Evolutionary conservation across 2,797 vertebrate species (phyloP).

Genomic region (Leontocebus nigricollis): DNA sequence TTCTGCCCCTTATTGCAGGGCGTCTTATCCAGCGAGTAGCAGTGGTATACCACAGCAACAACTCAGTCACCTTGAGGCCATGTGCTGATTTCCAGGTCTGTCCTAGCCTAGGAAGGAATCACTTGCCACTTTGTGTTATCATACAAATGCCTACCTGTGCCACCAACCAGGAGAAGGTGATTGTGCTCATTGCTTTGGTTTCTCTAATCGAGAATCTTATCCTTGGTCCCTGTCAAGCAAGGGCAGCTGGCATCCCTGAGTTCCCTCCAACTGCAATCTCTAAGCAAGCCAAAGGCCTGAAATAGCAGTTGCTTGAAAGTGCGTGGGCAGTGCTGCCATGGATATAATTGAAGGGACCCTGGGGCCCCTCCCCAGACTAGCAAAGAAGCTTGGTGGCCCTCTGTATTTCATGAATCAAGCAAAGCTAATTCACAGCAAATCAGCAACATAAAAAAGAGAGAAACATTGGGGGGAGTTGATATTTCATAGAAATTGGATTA

Average conservation of each 20-base stretch:
- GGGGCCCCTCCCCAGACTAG: background rate
- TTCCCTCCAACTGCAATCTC: background rate
- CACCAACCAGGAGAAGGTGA: constrained; percentile 5
- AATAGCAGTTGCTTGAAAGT: background rate
- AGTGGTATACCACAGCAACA: background rate
- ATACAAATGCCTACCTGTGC: background rate
- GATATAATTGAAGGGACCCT: background rate
- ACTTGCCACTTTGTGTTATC: background rate
- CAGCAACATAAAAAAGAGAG: background rate
- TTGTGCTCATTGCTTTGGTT: background rate
- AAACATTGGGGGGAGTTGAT: background rate
- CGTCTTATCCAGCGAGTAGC: background rate
- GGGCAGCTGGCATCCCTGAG: background rate
- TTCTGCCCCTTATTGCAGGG: background rate
- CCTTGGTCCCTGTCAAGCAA: background rate
- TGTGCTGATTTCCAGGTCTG: background rate
- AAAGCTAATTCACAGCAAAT: constrained; percentile 30
- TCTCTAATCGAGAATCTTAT: background rate
- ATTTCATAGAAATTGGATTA: background rate
- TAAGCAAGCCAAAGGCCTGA: background rate
- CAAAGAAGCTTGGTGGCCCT: background rate
- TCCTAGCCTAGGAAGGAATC: background rate
- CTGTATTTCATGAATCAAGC: background rate
- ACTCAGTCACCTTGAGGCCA: background rate
- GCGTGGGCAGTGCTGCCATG: background rate